Base-by-base conservation (phyloP, 2,113 vertebrate genomes). In the Vanacampus margaritifer region DNA sequence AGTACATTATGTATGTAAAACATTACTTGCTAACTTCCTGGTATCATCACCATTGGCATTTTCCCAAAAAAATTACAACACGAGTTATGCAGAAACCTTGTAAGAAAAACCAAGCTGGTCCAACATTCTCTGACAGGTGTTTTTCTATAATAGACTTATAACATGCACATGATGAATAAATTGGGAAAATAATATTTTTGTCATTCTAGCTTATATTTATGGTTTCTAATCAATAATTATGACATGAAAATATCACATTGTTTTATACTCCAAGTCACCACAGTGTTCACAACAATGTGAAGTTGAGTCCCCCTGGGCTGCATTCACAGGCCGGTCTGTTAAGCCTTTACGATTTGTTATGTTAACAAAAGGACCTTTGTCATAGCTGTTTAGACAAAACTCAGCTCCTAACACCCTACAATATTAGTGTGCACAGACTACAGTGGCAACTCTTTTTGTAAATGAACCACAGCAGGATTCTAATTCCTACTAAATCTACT, bases 251-350 rank as follows among this genome's bases (percentile, higher is more conserved):
- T 26, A 28, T 57, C 11, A 57, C 53, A 45, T 13, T 23, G 53
- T 9, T 54, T 54, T 23, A 54, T 6, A 28, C 21, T 54, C 21
- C 12, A 10, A 23, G 51, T 54, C 48, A 12, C n/a, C n/a, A n/a
- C n/a, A n/a, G n/a, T n/a, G n/a, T n/a, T 24, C 6, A 36, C 32
- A 37, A 21, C 58, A 36, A n/a, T 19, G 64, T 24, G 32, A 67
- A 51, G 28, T 58, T 61, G 41, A 13, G 43, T 53, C 32, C 65
- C 17, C 41, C 65, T 62, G 54, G 62, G 32, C 2, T 54, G 39
- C n/a, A n/a, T n/a, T n/a, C n/a, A n/a, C n/a, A n/a, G n/a, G n/a
- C n/a, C n/a, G 5, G 21, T 17, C 24, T 16, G 23, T 68, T 73
- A 41, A 61, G 35, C 36, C 58, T 39, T 61, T 11, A 61, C 36